Evolutionary conservation across 1,140 invertebrate species (phyloP).

Genomic region (Rhynchophorus ferrugineus): DNA sequence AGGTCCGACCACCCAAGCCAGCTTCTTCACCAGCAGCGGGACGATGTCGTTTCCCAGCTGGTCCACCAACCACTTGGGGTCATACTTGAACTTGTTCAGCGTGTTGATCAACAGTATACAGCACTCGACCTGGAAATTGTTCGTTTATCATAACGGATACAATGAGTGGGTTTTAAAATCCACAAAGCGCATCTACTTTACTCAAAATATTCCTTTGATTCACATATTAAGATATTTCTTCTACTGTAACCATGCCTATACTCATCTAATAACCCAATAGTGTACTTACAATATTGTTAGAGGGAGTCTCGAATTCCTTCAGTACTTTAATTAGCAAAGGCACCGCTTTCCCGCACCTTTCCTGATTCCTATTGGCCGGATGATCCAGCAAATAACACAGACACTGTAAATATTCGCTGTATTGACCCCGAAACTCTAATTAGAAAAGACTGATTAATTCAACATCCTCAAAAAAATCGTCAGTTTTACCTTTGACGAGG

Average conservation of each 20-base stretch:
- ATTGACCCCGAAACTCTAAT: slow-evolving; percentile 25
- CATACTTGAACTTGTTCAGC: slow-evolving; percentile 33
- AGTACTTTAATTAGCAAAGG: slow-evolving; percentile 27
- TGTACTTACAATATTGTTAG: slow-evolving; percentile 19
- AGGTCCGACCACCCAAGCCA: slow-evolving; percentile 26
- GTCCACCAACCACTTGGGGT: slow-evolving; percentile 28
- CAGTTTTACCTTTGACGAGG: slow-evolving; percentile 20
- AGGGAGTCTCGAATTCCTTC: slow-evolving; percentile 20
- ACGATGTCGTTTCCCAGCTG: slow-evolving; percentile 30
- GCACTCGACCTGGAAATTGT: slow-evolving; percentile 28
- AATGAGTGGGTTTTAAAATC: no score
- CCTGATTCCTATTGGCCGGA: slow-evolving; percentile 26
- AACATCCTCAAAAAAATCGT: background rate
- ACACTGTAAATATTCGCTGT: slow-evolving; percentile 31
- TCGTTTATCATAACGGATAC: no score
- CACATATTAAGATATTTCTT: slow-evolving; percentile 3
- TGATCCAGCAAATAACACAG: slow-evolving; percentile 31
- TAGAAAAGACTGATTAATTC: slow-evolving; percentile 1
- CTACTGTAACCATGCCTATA: background rate
- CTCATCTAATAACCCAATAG: background rate
- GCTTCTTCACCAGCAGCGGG: slow-evolving; percentile 28
- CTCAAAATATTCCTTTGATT: background rate
- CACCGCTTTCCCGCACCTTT: slow-evolving; percentile 24
- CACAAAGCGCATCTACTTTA: no score
- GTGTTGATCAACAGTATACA: slow-evolving; percentile 30